Conservation (phyloP, 2,113 vertebrate species). For the Camelus bactrianus region DNA sequence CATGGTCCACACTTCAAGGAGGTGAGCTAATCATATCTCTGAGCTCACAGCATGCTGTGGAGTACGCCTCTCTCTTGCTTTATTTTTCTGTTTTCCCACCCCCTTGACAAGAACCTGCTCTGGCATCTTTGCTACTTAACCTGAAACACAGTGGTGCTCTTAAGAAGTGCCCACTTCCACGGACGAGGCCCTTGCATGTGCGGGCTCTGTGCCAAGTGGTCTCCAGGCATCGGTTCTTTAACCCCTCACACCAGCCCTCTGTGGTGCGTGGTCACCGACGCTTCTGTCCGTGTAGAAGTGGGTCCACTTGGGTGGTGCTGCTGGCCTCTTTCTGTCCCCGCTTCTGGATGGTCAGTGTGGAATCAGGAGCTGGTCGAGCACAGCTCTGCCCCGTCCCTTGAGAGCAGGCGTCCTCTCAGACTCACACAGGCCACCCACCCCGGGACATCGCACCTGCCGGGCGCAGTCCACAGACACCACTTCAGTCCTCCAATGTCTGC, state of each 20-base stretch:
- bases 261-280: background rate
- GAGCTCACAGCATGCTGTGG: background rate
- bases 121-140: background rate
- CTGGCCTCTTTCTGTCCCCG: too few species aligned
- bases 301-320: rapidly evolving
- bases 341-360: background rate
- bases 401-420: background rate
- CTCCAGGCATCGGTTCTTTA: background rate
- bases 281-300: background rate
- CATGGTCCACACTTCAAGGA: background rate
- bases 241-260: background rate
- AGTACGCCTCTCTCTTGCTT: background rate
- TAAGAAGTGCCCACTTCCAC: background rate
- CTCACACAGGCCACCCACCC: background rate
- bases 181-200: background rate
- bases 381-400: background rate
- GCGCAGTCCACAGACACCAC: too few species aligned
- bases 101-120: background rate
- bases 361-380: background rate
- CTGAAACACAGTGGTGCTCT: background rate
- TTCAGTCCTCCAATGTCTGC: background rate
- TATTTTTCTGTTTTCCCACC: background rate
- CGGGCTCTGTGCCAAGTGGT: background rate
- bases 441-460: background rate
- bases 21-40: background rate